A percentile compares a stretch with the other conserved stretches of the same genome.
These are phyloP conservation scores for Odontomachus brunneus DNA, from an alignment of 1,140 invertebrate species.

Conservation along the genomic window DNA sequence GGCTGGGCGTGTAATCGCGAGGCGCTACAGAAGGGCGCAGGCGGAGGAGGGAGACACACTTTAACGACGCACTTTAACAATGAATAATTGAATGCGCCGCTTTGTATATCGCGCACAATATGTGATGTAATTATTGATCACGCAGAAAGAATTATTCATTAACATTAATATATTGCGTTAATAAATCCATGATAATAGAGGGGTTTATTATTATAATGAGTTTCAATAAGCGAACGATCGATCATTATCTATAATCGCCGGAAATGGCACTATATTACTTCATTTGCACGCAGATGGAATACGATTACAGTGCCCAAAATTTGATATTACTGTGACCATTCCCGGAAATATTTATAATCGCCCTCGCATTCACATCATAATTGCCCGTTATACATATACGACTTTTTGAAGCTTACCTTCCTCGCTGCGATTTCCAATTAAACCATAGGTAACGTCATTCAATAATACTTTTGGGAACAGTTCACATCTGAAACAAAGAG, in stretches of 20 bases:
- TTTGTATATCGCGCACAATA: conserved; percentile 19
- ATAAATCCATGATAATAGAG: conserved; percentile 50
- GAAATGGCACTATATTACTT: conserved; percentile 34
- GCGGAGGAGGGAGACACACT: too few species aligned
- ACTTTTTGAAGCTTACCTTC: conserved; percentile 53
- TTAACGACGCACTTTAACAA: conserved; percentile 23
- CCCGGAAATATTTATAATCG: conserved; percentile 7
- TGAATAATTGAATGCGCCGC: conserved; percentile 29
- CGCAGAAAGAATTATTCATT: conserved; percentile 51
- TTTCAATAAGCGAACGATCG: conserved; percentile 47
- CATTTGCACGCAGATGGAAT: conserved; percentile 35
- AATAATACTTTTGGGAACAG: conserved; percentile 73
- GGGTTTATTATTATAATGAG: conserved; percentile 51
- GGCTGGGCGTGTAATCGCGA: too few species aligned
- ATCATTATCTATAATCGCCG: conserved; percentile 48
- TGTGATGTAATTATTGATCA: conserved; percentile 45
- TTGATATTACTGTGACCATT: conserved; percentile 49
- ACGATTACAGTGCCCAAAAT: conserved; percentile 53
- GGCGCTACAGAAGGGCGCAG: too few species aligned
- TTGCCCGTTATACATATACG: background rate
- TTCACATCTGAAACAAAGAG: conserved; percentile 71
- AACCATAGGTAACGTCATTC: conserved; percentile 67
- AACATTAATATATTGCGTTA: conserved; percentile 53
- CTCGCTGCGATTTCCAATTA: conserved; percentile 66
- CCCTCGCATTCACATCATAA: background rate